Evolutionary conservation across 2,797 vertebrate genomes (phyloP).

Genomic region (Amblyraja radiata): DNA sequence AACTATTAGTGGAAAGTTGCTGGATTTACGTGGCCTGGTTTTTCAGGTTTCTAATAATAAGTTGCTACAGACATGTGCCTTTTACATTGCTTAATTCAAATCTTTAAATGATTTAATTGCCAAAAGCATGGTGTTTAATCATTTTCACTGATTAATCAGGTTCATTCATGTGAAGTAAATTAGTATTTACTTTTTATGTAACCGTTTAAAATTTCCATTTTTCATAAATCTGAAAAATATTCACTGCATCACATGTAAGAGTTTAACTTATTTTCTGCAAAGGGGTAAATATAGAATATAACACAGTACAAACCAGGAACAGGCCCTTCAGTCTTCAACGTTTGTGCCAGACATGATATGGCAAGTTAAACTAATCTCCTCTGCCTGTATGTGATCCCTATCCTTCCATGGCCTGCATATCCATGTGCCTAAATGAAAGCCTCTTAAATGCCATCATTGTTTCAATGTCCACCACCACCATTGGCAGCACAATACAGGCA

Average conservation of each 20-base stretch:
- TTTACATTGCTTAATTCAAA: constrained; percentile 1
- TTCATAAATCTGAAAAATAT: background rate
- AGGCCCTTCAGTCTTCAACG: too few relatives aligned
- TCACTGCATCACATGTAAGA: background rate
- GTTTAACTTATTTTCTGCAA: background rate
- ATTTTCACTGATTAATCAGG: background rate
- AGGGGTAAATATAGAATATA: background rate
- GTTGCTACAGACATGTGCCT: background rate
- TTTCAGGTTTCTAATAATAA: background rate
- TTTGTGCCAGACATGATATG: too few relatives aligned
- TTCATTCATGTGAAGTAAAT: background rate
- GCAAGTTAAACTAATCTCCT: too few relatives aligned
- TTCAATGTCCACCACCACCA: too few relatives aligned
- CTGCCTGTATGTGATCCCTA: too few relatives aligned
- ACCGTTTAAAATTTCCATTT: background rate
- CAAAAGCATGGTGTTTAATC: background rate
- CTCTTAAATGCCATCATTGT: too few relatives aligned
- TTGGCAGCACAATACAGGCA: too few relatives aligned
- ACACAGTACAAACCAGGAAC: too few relatives aligned
- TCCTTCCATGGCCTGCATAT: too few relatives aligned
- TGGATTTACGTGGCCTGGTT: background rate
- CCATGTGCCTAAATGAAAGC: too few relatives aligned
- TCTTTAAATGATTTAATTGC: background rate
- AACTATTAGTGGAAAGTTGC: background rate
- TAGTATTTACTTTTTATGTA: background rate